These are phyloP conservation scores for Syngnathus rostellatus DNA, from an alignment of 2,797 vertebrate genomes.

Conservation along the genomic window DNA sequence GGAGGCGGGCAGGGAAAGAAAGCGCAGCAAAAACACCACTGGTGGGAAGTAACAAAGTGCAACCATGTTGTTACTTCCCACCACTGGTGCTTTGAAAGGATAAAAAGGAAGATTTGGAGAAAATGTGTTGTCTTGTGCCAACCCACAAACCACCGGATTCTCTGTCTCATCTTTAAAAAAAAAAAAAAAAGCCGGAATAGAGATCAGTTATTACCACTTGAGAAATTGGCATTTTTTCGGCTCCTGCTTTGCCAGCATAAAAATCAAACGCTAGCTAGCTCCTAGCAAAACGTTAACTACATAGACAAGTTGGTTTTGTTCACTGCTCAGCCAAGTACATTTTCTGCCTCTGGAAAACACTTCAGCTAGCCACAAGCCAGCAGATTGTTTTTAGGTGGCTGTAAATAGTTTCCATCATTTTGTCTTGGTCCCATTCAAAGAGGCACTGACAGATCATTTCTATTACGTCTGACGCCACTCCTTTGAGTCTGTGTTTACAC, in stretches of 20 bases:
- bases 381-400: constrained; percentile 34
- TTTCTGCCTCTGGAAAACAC: not conserved
- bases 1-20: not conserved
- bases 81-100: not conserved
- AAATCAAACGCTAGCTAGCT: too few species aligned
- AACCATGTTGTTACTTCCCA: not conserved
- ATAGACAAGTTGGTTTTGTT: too few species aligned
- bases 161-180: too few species aligned
- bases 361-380: constrained; percentile 17
- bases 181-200: too few species aligned
- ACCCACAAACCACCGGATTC: too few species aligned
- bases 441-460: constrained; percentile 38
- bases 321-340: too few species aligned
- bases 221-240: too few species aligned
- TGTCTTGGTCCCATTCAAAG: constrained; percentile 45
- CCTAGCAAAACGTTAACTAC: too few species aligned
- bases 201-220: too few species aligned
- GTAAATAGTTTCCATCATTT: constrained; percentile 36
- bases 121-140: too few species aligned
- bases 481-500: constrained; percentile 45
- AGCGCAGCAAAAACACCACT: not conserved
- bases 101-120: not conserved
- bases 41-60: not conserved
- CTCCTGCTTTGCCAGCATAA: too few species aligned
- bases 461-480: constrained; percentile 31